Conservation (phyloP, 2,888 invertebrate genomes). For the Cloeon dipterum region DNA sequence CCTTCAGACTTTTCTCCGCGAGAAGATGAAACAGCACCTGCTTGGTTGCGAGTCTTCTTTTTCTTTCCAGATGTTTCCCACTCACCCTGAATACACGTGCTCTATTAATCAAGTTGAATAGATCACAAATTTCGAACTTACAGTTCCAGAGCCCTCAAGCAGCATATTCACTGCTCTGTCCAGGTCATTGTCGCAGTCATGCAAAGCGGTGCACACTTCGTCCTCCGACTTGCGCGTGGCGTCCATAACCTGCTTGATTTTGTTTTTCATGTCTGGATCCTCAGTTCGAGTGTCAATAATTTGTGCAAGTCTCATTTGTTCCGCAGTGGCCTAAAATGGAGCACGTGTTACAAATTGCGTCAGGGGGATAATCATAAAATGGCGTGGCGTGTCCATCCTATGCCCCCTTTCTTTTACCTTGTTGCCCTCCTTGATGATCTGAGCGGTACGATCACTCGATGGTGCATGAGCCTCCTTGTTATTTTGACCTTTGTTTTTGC, state of each 20-base stretch:
- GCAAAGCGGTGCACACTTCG: slow-evolving; percentile 75
- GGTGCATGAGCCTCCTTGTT: too few relatives aligned
- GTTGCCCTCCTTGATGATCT: too few relatives aligned
- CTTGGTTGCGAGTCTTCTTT: slow-evolving; percentile 59
- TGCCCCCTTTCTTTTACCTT: too few relatives aligned
- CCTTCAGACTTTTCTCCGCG: slow-evolving; percentile 19
- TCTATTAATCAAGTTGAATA: slow-evolving; percentile 10
- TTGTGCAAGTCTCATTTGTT: slow-evolving; percentile 65
- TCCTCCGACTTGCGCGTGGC: slow-evolving; percentile 76
- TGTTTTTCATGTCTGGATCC: slow-evolving; percentile 33
- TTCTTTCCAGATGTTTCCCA: slow-evolving; percentile 75
- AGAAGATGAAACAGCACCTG: slow-evolving; percentile 18
- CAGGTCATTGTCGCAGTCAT: slow-evolving; percentile 79
- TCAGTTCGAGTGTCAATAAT: slow-evolving; percentile 47
- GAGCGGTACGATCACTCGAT: too few relatives aligned
- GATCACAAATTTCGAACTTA: slow-evolving; percentile 2
- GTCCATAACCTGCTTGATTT: slow-evolving; percentile 68
- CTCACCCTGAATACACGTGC: slow-evolving; percentile 33
- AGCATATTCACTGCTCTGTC: slow-evolving; percentile 61
- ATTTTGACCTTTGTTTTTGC: too few relatives aligned
- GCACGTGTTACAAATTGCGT: slow-evolving; percentile 5
- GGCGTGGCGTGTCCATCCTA: too few relatives aligned
- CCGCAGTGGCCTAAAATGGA: slow-evolving; percentile 43
- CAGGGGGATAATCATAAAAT: too few relatives aligned
- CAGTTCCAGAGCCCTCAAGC: slow-evolving; percentile 31